A percentile compares a stretch with the other conserved stretches of the same genome.
Evolutionary conservation across 2,888 invertebrate genomes (phyloP).

Genomic region (Meiosimyza decipiens): DNA sequence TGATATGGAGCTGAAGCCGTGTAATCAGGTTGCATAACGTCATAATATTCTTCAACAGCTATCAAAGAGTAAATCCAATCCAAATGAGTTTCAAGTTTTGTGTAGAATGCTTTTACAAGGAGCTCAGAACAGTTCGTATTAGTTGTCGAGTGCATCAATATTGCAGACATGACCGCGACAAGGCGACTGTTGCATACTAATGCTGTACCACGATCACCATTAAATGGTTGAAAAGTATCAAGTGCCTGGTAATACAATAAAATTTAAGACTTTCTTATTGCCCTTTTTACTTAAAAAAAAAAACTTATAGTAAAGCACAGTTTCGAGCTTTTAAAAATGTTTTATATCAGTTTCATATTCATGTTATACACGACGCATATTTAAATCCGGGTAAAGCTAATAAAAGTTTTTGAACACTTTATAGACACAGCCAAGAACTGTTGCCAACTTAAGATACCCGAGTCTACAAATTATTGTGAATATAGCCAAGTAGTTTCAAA

Average conservation of each 20-base stretch:
- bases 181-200: slow-evolving; percentile 40
- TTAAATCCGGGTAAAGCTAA: too few species aligned
- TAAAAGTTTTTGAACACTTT: too few species aligned
- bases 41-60: slow-evolving; percentile 31
- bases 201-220: slow-evolving; percentile 43
- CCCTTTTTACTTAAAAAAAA: too few species aligned
- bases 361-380: too few species aligned
- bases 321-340: too few species aligned
- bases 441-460: too few species aligned
- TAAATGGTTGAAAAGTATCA: slow-evolving; percentile 35
- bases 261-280: too few species aligned
- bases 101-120: slow-evolving; percentile 37
- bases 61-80: slow-evolving; percentile 41
- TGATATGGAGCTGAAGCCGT: slow-evolving; percentile 16
- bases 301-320: too few species aligned
- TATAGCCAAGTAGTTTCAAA: too few species aligned
- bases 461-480: too few species aligned
- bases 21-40: slow-evolving; percentile 1
- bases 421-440: too few species aligned
- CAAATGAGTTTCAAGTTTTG: slow-evolving; percentile 39
- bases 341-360: too few species aligned
- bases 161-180: slow-evolving; percentile 40
- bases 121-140: slow-evolving; percentile 37
- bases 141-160: slow-evolving; percentile 27
- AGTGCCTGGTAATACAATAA: slow-evolving; percentile 29